Evolutionary conservation across 2,797 vertebrate species (phyloP), one percentile per base, ranked within the genome.

Genomic region (Phrynocephalus forsythii): DNA sequence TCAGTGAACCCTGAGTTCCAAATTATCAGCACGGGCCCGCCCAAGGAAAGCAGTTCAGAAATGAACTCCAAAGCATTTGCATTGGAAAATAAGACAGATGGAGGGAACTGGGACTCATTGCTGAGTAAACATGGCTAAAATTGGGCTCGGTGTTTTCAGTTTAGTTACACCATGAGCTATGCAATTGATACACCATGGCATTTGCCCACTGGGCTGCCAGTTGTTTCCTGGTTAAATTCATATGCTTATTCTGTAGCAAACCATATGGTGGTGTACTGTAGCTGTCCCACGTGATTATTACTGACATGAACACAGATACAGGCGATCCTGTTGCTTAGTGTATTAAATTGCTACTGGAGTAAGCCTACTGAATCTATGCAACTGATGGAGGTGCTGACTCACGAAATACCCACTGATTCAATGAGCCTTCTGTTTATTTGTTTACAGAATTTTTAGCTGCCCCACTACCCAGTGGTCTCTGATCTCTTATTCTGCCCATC

Each of bases 1-100:
- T 78, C 73, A 60, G 22, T 69, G 63, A 48, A 60, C 38, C 63
- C 56, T 60, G 68, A 87, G 48, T 83, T 78, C 66, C 86, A 79
- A 71, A 77, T 71, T 60, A 63, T 60, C 8, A 10, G 75, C 28
- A 16, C 71, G 26, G 10, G 18, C 66, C n/a, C 48, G 67, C 81
- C 30, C 60, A 78, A 48, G 10, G 68, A 87, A 56, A 87, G 67
- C 18, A 48, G 26, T 56, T 82, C 75, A 26, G 56, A 44, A n/a
- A 26, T 56, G 60, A 28, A 38, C 67, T 83, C 67, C 38, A 71
- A 87, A 78, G 60, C 5, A 28, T 18, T 24, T 10, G 3, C 67
- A 38, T 38, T 69, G 28, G 66, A 66, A 60, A 67, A 3, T 78
- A n/a, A 44, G 50, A 22, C 10, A 68, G 56, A 60, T 69, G 28